A percentile compares a stretch with the other conserved stretches of the same genome.
Evolutionary conservation across 2,888 invertebrate genomes (phyloP).

Genomic region (Polydrusus cervinus): DNA sequence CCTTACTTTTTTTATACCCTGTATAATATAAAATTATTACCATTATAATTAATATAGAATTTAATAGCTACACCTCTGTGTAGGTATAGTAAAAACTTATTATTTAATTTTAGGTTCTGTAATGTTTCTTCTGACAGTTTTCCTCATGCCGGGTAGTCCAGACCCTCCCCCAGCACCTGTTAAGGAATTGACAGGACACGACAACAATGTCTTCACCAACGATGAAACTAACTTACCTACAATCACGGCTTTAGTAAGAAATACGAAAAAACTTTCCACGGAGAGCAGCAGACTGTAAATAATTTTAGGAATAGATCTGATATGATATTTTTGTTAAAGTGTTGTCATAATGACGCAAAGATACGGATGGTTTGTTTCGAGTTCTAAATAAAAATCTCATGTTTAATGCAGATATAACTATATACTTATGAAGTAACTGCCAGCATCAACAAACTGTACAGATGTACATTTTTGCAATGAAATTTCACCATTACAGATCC

Average conservation of each 20-base stretch:
- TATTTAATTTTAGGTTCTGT: constrained; percentile 81
- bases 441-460: too few species aligned
- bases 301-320: background rate
- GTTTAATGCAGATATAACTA: too few species aligned
- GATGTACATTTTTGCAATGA: too few species aligned
- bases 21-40: too few species aligned
- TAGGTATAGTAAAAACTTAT: background rate
- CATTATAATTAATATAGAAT: too few species aligned
- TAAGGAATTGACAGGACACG: constrained; percentile 65
- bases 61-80: too few species aligned
- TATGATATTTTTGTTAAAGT: background rate
- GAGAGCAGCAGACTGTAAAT: constrained; percentile 63
- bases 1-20: too few species aligned
- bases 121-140: constrained; percentile 86
- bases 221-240: constrained; percentile 67
- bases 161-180: constrained; percentile 66
- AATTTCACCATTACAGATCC: too few species aligned
- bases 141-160: constrained; percentile 82
- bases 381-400: too few species aligned
- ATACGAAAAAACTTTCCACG: constrained; percentile 58
- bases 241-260: constrained; percentile 63
- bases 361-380: too few species aligned
- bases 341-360: too few species aligned
- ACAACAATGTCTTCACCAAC: constrained; percentile 66
- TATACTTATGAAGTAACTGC: too few species aligned